These are phyloP conservation scores for Apotomis betuletana DNA, from an alignment of 2,888 invertebrate species.

Conservation along the genomic window DNA sequence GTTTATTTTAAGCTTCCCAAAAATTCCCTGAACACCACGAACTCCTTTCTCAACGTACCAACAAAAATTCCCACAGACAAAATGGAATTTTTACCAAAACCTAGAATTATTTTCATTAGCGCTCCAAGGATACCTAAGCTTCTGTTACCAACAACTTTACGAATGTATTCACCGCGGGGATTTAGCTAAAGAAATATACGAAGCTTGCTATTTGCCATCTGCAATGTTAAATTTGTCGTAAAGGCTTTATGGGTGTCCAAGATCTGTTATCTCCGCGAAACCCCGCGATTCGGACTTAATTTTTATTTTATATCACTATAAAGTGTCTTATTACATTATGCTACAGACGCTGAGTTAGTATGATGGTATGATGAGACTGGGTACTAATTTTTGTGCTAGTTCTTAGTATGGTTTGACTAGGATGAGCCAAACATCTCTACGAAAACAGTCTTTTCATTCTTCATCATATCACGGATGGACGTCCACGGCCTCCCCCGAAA, in stretches of 20 bases:
- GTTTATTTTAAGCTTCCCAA: background rate
- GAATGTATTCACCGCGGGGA: background rate
- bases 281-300: constrained; percentile 39
- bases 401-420: too few relatives aligned
- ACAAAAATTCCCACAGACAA: background rate
- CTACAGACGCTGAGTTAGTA: constrained; percentile 16
- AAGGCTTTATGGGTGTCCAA: constrained; percentile 42
- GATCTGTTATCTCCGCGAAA: constrained; percentile 37
- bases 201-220: background rate
- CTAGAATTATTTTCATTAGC: constrained; percentile 17
- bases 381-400: background rate
- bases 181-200: background rate
- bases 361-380: background rate
- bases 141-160: constrained; percentile 2
- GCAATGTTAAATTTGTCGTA: constrained; percentile 9
- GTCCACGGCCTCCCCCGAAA: too few relatives aligned
- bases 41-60: background rate
- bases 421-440: too few relatives aligned
- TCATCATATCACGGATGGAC: too few relatives aligned
- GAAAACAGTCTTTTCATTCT: too few relatives aligned
- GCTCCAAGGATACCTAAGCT: constrained; percentile 2
- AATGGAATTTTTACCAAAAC: constrained; percentile 10
- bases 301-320: constrained; percentile 41
- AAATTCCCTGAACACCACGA: background rate
- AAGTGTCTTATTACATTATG: constrained; percentile 41